A percentile compares a stretch with the other conserved stretches of the same genome.
Evolutionary conservation across 1,140 invertebrate genomes (phyloP).

Genomic region (Drosophila littoralis): DNA sequence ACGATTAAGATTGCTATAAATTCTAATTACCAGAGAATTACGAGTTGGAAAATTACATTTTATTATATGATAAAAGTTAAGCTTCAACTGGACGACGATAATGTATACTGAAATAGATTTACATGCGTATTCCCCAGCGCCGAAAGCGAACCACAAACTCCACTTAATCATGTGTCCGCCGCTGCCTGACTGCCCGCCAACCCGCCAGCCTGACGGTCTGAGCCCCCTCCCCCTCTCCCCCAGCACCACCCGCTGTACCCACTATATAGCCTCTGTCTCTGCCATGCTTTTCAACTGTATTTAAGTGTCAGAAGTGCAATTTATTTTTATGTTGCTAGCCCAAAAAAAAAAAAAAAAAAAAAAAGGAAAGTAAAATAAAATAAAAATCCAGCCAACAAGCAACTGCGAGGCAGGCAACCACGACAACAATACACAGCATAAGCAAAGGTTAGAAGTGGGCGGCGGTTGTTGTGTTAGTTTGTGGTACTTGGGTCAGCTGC

Average conservation of each 20-base stretch:
- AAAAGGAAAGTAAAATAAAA: slow-evolving; percentile 8
- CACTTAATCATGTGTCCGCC: slow-evolving; percentile 80
- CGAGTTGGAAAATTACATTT: slow-evolving; percentile 83
- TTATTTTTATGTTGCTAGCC: slow-evolving; percentile 77
- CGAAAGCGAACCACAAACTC: slow-evolving; percentile 74
- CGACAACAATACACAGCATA: slow-evolving; percentile 69
- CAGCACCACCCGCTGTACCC: not conserved
- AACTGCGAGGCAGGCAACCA: slow-evolving; percentile 14
- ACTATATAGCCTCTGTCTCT: slow-evolving; percentile 1
- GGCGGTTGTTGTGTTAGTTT: slow-evolving; percentile 4
- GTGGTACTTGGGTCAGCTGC: slow-evolving; percentile 61
- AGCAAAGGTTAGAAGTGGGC: slow-evolving; percentile 57
- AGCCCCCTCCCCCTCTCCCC: not conserved
- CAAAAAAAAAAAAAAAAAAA: slow-evolving; percentile 53
- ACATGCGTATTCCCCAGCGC: slow-evolving; percentile 75
- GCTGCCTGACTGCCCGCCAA: slow-evolving; percentile 15
- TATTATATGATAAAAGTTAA: slow-evolving; percentile 84
- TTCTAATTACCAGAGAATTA: slow-evolving; percentile 83
- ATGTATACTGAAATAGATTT: slow-evolving; percentile 82
- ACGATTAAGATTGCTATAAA: slow-evolving; percentile 80
- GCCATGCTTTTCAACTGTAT: slow-evolving; percentile 64
- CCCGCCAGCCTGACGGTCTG: not conserved
- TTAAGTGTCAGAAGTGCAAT: slow-evolving; percentile 83
- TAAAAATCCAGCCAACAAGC: slow-evolving; percentile 43
- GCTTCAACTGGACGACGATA: slow-evolving; percentile 82